Base-by-base conservation (phyloP, 2,797 vertebrate species). In the Crypturellus tataupa region DNA sequence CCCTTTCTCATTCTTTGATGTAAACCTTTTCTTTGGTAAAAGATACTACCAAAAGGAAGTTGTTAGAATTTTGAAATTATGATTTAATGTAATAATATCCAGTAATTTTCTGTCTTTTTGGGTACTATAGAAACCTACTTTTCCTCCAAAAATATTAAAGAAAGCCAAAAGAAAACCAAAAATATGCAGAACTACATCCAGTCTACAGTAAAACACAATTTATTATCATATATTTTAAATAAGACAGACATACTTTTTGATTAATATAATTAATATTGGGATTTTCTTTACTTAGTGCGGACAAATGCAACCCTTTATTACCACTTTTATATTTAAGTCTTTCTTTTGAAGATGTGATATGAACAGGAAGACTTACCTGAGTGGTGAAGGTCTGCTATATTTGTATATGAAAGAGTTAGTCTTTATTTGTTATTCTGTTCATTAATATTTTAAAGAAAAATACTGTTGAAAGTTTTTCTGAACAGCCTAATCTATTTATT, bases 281-380 rank as follows among this genome's bases (percentile, higher is more conserved):
- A 25, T 88, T 86, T 20, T 59, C 79, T 90, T 63, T 70, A 44
- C 18, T 27, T 82, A 86, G 65, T 56, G 42, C 72, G 39, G 53
- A 80, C n/a, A 90, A 73, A 64, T 39, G 47, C 80, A 94, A 13
- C 42, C 56, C 87, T 46, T 71, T 62, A 39, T 83, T 89, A 35
- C 18, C 24, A 31, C 49, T 72, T 81, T 29, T 55, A 21, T 67
- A 37, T 40, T 63, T 33, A 84, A 89, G 7, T 91, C n/a, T 87
- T 91, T 83, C n/a, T 72, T 93, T 82, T 85, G 75, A 89, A 71
- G 40, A 55, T 75, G 18, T 4, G 47, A 46, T 82, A 82, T 87
- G 40, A 90, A 46, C 27, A 21, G 27, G 20, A 42, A 42, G 39
- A 19, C 11, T 55, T 9, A 9, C 51, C 31, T 55, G 53, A 31